Evolutionary conservation across 2,113 vertebrate species (phyloP), one percentile per base, ranked within the genome.

Genomic region (Cryptomyrus ogoouensis): DNA sequence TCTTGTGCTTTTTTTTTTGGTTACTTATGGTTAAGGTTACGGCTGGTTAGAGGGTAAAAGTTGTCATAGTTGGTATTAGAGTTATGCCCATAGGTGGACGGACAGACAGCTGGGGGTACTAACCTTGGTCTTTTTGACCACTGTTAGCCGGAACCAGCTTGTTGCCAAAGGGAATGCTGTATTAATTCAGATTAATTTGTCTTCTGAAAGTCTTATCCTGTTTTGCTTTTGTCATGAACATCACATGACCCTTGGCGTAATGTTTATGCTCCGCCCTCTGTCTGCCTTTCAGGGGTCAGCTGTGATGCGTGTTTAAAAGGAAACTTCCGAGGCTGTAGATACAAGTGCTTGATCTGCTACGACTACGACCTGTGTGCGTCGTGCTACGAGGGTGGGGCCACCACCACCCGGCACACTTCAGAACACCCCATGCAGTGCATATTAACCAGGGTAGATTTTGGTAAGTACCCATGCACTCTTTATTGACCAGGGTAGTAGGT

Each of bases 351-450:
- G 96, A 99, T 99, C 95, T 99, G 98, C 96, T 99, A 99, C 97
- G 98, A 99, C 96, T 99, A 99, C 97, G 98, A 99, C 96, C 90
- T 99, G 91, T 99, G 98, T 89, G 98, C 98, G 74, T 98, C 98
- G 95, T 99, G 98, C 97, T 99, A 99, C 97, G 98, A 99, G 94
- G 99, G 98, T 95, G 98, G 98, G 92, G 98, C 98, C 93, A 99
- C 98, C 0, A 99, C 98, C 0, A 99, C 98, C 3, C 97, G 98
- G 94, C 98, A 99, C 94, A 99, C 98, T 92, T 98, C 98, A 95
- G 98, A 99, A 94, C 98, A 99, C 95, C 98, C 98, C 92, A 99
- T 99, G 98, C 98, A 99, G 98, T 99, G 98, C 96, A 99, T 99
- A 97, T 95, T 99, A 97, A 99, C 98, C 93, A 97, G 98, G 96